Percentiles rank a stretch among this genome's conserved stretches.
Conservation (phyloP, 1,140 invertebrate genomes). For the Diuraphis noxia region DNA sequence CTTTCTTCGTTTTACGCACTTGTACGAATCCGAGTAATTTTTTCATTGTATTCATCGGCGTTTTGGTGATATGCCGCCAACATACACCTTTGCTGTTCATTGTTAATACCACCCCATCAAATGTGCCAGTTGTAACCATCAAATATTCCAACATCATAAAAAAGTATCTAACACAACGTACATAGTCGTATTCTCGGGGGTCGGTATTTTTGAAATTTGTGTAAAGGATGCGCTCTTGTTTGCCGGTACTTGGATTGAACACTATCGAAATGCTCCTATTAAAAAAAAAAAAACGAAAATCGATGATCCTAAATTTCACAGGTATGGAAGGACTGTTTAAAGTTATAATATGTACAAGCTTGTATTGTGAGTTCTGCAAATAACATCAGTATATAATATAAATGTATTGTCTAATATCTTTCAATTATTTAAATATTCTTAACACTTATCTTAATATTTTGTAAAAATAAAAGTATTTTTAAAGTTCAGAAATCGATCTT, state of each 20-base stretch:
- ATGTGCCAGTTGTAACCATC: background rate
- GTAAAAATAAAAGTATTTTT: background rate
- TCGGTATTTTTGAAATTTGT: slow-evolving; percentile 33
- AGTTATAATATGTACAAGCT: background rate
- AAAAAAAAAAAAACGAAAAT: background rate
- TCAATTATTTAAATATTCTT: background rate
- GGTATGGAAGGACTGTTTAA: background rate
- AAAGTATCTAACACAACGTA: background rate
- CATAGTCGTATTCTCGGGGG: background rate
- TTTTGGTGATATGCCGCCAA: slow-evolving; percentile 36
- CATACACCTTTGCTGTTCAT: slow-evolving; percentile 10
- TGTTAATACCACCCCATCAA: background rate
- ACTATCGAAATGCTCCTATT: background rate
- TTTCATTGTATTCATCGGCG: slow-evolving; percentile 18
- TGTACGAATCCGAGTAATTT: slow-evolving; percentile 20
- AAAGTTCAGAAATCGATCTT: background rate
- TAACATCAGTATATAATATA: background rate
- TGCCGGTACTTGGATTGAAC: background rate
- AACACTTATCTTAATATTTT: background rate
- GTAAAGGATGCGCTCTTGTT: background rate
- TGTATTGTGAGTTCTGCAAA: background rate
- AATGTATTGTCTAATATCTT: background rate
- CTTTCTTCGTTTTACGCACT: background rate
- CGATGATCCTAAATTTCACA: background rate
- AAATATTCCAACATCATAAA: slow-evolving; percentile 29